Percentiles rank a stretch among this genome's conserved stretches.
Conservation (phyloP, 1,140 invertebrate species). For the Tetramorium simillimum region DNA sequence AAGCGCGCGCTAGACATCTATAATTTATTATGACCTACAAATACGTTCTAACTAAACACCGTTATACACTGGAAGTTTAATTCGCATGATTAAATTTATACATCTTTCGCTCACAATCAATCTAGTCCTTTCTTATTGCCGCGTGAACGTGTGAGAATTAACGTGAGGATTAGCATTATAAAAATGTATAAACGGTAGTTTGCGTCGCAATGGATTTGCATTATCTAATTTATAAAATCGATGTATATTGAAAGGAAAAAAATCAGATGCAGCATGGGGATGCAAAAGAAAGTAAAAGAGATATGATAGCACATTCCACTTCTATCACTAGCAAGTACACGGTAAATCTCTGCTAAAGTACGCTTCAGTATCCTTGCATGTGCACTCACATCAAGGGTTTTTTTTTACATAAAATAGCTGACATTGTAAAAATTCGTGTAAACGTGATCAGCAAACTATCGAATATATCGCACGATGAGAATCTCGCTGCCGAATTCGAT, state of each 20-base stretch:
- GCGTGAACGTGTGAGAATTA: background rate
- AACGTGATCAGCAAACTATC: constrained; percentile 5
- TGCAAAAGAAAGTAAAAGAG: constrained; percentile 34
- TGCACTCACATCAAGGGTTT: background rate
- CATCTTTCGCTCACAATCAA: constrained; percentile 31
- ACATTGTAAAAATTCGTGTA: constrained; percentile 26
- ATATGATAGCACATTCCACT: background rate
- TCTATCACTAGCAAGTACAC: background rate
- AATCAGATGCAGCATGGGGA: constrained; percentile 10
- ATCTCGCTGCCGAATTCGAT: background rate
- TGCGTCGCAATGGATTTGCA: background rate
- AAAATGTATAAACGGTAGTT: constrained; percentile 44
- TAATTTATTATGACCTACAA: constrained; percentile 50
- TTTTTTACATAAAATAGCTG: background rate
- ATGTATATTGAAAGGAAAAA: background rate
- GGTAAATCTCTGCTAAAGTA: constrained; percentile 3
- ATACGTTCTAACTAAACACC: constrained; percentile 61
- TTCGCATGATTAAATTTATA: constrained; percentile 36
- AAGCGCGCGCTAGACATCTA: constrained; percentile 65
- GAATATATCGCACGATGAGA: background rate
- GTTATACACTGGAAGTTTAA: constrained; percentile 53
- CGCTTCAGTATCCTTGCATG: background rate
- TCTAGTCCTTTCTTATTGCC: constrained; percentile 14
- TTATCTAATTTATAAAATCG: constrained; percentile 19
- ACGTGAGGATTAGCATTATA: constrained; percentile 18